A percentile compares a stretch with the other conserved stretches of the same genome.
Conservation (phyloP, 2,797 vertebrate species). For the Streptopelia turtur region DNA sequence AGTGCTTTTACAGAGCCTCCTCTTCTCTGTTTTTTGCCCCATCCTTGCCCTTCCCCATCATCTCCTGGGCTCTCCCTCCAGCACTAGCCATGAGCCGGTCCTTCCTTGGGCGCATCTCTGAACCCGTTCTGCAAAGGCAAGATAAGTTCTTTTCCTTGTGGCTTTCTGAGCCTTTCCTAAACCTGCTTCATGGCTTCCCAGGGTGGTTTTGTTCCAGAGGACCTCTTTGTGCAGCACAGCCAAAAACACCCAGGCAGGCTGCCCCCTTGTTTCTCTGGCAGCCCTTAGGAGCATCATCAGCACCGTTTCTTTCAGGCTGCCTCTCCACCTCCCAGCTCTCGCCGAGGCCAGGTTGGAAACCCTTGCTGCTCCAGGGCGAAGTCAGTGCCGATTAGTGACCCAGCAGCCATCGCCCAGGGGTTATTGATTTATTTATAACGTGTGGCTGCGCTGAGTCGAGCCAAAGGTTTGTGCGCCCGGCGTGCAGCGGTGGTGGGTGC, state of each 20-base stretch:
- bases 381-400: background rate
- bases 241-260: background rate
- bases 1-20: background rate
- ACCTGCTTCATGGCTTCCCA: background rate
- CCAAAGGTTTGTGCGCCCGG: rapidly evolving
- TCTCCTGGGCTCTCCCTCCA: background rate
- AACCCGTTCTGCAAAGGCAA: background rate
- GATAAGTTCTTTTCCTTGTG: background rate
- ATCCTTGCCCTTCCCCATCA: background rate
- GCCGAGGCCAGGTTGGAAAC: background rate
- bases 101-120: background rate
- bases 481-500: rapidly evolving
- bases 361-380: background rate
- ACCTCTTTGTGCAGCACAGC: background rate
- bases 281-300: rapidly evolving
- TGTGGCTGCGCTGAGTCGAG: background rate
- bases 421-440: background rate
- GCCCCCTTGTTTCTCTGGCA: background rate
- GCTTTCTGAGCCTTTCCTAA: background rate
- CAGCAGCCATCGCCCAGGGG: background rate
- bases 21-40: background rate
- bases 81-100: rapidly evolving
- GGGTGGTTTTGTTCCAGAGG: background rate
- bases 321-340: background rate
- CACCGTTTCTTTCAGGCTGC: rapidly evolving